These are phyloP conservation scores for Metaphire vulgaris DNA, from an alignment of 1,140 invertebrate genomes.

Conservation along the genomic window DNA sequence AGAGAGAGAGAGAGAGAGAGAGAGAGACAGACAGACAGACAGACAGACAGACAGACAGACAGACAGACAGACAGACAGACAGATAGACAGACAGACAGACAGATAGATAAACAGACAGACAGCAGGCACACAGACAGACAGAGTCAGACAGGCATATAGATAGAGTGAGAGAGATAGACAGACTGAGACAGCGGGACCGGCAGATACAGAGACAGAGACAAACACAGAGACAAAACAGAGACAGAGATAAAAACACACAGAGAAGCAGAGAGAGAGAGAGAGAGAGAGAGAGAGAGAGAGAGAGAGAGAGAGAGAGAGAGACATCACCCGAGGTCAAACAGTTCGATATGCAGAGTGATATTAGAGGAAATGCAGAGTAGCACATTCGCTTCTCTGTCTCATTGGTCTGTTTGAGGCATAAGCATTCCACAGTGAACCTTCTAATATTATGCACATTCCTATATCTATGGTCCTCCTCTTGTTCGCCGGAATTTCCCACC, in stretches of 20 bases:
- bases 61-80: not conserved
- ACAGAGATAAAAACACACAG: not conserved
- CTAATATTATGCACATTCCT: too few species aligned
- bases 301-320: not conserved
- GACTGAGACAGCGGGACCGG: not conserved
- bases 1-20: not conserved
- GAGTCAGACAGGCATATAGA: not conserved
- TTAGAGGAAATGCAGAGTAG: too few species aligned
- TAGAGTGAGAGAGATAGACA: not conserved
- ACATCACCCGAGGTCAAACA: too few species aligned
- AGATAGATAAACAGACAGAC: not conserved
- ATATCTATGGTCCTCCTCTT: too few species aligned
- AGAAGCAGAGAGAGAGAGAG: not conserved
- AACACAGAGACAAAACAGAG: not conserved
- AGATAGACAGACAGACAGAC: not conserved
- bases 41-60: not conserved
- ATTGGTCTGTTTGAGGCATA: too few species aligned
- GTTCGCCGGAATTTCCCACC: too few species aligned
- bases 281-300: not conserved
- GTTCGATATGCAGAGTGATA: too few species aligned
- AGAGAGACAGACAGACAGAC: not conserved
- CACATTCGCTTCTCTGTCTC: too few species aligned
- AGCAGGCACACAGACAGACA: not conserved
- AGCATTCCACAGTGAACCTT: too few species aligned
- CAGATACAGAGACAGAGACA: not conserved